Conservation (phyloP, 2,797 vertebrate genomes). For the Rhyacichthys aspro region DNA sequence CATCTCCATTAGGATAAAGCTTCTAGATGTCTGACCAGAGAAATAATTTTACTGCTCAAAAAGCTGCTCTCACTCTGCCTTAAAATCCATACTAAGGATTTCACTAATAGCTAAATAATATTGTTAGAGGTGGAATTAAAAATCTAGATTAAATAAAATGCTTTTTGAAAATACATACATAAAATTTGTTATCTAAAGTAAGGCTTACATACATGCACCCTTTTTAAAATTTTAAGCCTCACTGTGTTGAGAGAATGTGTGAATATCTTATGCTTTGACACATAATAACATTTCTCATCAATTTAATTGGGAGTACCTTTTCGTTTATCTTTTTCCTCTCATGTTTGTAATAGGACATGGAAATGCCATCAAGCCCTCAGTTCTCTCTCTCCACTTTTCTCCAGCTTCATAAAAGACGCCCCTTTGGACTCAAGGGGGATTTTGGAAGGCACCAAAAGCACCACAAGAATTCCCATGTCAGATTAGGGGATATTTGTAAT, state of each 20-base stretch:
- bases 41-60: conserved; percentile 18
- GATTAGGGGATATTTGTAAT: conserved; percentile 28
- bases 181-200: background rate
- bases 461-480: background rate
- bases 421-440: conserved; percentile 9
- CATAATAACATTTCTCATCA: conserved; percentile 30
- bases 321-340: conserved; percentile 18
- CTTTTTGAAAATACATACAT: background rate
- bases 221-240: conserved; percentile 23
- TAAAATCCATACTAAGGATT: conserved; percentile 43
- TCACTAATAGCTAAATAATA: conserved; percentile 2
- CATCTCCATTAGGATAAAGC: conserved; percentile 5
- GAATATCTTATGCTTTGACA: conserved; percentile 31
- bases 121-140: conserved; percentile 12
- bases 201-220: conserved; percentile 4
- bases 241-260: conserved; percentile 29
- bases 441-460: conserved; percentile 15
- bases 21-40: conserved; percentile 17
- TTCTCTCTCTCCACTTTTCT: background rate
- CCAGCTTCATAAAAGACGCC: conserved; percentile 26
- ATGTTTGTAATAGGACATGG: background rate
- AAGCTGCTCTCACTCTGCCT: conserved; percentile 50
- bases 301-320: conserved; percentile 43
- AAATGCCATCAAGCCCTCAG: background rate
- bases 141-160: conserved; percentile 3